Evolutionary conservation across 2,888 invertebrate species (phyloP).

Genomic region (Rhagonycha lutea): DNA sequence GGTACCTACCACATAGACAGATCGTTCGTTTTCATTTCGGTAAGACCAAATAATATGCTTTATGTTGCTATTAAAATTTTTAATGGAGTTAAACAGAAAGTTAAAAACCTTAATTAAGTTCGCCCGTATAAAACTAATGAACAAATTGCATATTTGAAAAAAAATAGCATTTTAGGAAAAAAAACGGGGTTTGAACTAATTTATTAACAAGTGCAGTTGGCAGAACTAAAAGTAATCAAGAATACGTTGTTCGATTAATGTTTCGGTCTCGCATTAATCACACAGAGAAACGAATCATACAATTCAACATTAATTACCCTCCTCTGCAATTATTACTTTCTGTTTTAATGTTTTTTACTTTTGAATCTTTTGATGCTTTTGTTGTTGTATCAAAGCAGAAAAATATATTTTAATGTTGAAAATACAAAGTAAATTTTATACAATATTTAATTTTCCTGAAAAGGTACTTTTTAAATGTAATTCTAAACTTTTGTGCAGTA

Average conservation of each 20-base stretch:
- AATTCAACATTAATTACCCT: conserved; percentile 32
- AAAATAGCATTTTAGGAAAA: background rate
- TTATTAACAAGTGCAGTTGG: conserved; percentile 33
- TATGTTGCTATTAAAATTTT: background rate
- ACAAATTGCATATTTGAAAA: background rate
- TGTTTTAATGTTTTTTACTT: conserved; percentile 7
- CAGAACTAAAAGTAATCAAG: conserved; percentile 34
- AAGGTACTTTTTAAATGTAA: background rate
- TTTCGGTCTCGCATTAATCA: conserved; percentile 36
- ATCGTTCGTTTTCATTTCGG: background rate
- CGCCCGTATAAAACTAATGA: background rate
- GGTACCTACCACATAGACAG: background rate
- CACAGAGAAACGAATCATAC: conserved; percentile 30
- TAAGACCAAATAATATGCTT: background rate
- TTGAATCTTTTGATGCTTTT: background rate
- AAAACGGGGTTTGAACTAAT: background rate
- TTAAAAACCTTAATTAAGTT: background rate
- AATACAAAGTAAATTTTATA: background rate
- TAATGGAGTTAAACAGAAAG: background rate
- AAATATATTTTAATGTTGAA: background rate
- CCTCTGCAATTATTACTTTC: conserved; percentile 30
- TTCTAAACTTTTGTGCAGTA: too few species aligned
- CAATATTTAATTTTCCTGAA: background rate
- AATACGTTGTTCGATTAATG: conserved; percentile 37
- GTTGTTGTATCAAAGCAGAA: background rate